Evolutionary conservation across 2,113 vertebrate genomes (phyloP).

Genomic region (Probosciger aterrimus): DNA sequence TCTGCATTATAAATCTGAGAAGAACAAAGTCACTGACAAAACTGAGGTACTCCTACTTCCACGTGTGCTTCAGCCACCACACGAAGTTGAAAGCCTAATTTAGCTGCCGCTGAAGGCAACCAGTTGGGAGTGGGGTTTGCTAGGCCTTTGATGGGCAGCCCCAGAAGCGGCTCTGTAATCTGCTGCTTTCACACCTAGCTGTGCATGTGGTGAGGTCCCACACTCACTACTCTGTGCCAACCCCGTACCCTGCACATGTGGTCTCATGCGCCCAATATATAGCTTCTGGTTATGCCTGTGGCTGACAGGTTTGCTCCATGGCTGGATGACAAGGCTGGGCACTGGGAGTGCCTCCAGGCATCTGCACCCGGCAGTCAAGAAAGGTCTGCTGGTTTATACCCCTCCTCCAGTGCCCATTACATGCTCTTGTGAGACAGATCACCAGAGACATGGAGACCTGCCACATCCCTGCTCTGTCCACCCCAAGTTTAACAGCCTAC

Average conservation of each 20-base stretch:
- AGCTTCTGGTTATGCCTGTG: not conserved
- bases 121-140: not conserved
- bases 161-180: not conserved
- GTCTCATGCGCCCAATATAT: not conserved
- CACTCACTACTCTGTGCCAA: accelerated
- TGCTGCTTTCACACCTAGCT: not conserved
- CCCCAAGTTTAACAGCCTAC: not conserved
- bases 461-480: not conserved
- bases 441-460: not conserved
- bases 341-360: accelerated
- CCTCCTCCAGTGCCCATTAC: not conserved
- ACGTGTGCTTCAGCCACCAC: not conserved
- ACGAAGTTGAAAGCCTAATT: not conserved
- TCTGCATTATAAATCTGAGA: not conserved
- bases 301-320: not conserved
- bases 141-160: not conserved
- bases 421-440: not conserved
- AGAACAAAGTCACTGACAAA: not conserved
- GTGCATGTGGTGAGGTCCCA: not conserved
- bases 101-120: not conserved
- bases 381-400: not conserved
- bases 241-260: accelerated
- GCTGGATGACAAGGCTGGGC: not conserved
- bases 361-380: not conserved
- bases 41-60: not conserved